These are phyloP conservation scores for Ellobius talpinus DNA, from an alignment of 2,113 vertebrate species.

Conservation along the genomic window DNA sequence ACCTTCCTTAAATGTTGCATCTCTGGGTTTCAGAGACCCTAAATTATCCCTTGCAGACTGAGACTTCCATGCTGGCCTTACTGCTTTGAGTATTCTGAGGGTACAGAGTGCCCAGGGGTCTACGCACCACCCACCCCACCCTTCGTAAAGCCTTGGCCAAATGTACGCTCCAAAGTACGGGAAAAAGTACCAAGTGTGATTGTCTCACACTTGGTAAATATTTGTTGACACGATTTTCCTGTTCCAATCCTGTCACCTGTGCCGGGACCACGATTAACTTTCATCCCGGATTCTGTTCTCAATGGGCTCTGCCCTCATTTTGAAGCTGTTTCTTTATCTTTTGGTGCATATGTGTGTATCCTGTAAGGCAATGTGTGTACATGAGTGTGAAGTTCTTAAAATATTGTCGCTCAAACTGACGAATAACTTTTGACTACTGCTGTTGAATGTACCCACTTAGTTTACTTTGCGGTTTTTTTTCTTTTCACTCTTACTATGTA, in stretches of 20 bases:
- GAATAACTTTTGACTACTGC: neutral
- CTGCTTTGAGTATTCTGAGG: slow-evolving; percentile 22
- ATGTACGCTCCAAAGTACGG: neutral
- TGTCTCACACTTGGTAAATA: neutral
- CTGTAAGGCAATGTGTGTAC: neutral
- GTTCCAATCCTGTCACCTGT: neutral
- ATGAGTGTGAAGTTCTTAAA: neutral
- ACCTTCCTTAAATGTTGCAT: neutral
- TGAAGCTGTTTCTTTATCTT: neutral
- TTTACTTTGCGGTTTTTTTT: neutral
- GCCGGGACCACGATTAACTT: neutral
- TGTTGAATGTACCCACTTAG: neutral
- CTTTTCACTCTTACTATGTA: neutral
- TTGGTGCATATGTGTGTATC: neutral
- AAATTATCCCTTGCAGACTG: neutral
- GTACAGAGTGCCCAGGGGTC: neutral
- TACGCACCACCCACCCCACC: neutral
- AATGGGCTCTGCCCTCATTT: neutral
- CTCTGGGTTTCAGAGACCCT: neutral
- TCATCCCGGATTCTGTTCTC: neutral
- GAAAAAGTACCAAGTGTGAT: no score
- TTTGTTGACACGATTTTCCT: neutral
- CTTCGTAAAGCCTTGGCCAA: neutral
- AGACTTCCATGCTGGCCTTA: neutral
- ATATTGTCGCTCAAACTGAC: neutral